phyloP scores from a whole-genome alignment of 2,888 invertebrate species.

The Phortica magna region DNA sequence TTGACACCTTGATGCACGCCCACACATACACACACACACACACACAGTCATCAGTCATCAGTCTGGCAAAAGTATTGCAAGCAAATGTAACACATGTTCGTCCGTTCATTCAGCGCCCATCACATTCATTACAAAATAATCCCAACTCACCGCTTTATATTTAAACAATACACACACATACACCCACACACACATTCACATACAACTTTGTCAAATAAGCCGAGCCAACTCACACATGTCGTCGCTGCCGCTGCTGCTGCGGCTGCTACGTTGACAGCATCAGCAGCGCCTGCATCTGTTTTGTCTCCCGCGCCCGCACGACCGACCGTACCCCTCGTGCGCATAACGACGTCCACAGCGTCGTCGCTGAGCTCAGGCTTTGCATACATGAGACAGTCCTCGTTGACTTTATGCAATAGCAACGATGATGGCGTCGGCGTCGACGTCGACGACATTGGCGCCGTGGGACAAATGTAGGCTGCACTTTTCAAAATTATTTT shows the following conservation, averaged over 20 bases:
- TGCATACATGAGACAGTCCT: slow-evolving; percentile 70
- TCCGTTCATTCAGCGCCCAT: not conserved
- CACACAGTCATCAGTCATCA: too few species aligned
- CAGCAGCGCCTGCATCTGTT: slow-evolving; percentile 31
- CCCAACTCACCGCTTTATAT: not conserved
- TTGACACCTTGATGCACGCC: too few species aligned
- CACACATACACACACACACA: too few species aligned
- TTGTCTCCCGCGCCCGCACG: slow-evolving; percentile 6
- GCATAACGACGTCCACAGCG: slow-evolving; percentile 23
- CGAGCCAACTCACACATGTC: slow-evolving; percentile 55
- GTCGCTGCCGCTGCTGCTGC: not conserved
- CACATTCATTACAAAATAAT: slow-evolving; percentile 22
- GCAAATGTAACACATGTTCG: not conserved
- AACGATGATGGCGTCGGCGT: slow-evolving; percentile 37
- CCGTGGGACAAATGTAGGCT: slow-evolving; percentile 70
- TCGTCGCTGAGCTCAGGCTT: slow-evolving; percentile 52
- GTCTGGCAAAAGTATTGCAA: not conserved
- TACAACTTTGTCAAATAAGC: not conserved
- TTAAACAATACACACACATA: not conserved
- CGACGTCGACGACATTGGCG: slow-evolving; percentile 50
- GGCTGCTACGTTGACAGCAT: not conserved
- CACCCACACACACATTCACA: not conserved
- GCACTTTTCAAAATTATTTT: slow-evolving; percentile 74
- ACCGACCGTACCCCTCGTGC: too few species aligned
- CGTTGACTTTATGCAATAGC: slow-evolving; percentile 35